These are phyloP conservation scores for Cochlearius cochlearius DNA, from an alignment of 2,113 vertebrate species.

Conservation along the genomic window DNA sequence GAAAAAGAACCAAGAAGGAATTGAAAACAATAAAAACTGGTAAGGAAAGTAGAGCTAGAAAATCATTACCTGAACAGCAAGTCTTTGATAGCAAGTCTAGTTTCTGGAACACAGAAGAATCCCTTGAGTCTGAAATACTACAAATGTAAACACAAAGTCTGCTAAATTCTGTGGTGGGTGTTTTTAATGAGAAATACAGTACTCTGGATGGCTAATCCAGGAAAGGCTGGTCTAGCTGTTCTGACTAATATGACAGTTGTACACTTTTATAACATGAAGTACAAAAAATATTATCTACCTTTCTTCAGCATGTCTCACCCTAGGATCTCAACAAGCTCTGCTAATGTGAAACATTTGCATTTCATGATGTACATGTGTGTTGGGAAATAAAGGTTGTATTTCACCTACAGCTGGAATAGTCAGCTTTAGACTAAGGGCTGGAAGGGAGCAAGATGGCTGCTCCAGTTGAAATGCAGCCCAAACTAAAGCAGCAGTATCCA, in stretches of 20 bases:
- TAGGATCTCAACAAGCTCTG: not conserved
- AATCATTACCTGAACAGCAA: not conserved
- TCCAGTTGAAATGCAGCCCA: not conserved
- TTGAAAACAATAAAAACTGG: not conserved
- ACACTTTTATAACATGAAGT: not conserved
- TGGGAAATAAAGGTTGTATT: not conserved
- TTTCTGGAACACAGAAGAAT: not conserved
- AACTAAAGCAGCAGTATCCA: not conserved
- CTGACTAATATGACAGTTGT: not conserved
- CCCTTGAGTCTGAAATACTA: not conserved
- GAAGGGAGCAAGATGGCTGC: not conserved
- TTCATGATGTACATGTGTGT: not conserved
- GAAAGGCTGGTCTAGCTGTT: not conserved
- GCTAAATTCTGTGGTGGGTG: not conserved
- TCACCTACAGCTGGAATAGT: not conserved
- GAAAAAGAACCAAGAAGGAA: not conserved
- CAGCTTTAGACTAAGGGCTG: not conserved
- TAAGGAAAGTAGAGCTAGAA: not conserved
- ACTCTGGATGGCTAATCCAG: not conserved
- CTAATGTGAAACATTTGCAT: not conserved
- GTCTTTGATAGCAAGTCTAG: not conserved
- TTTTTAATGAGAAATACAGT: not conserved
- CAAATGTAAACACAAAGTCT: not conserved
- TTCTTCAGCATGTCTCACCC: not conserved
- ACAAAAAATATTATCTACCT: not conserved